phyloP scores from a whole-genome alignment of 2,888 invertebrate genomes.

The Coelopa pilipes region DNA sequence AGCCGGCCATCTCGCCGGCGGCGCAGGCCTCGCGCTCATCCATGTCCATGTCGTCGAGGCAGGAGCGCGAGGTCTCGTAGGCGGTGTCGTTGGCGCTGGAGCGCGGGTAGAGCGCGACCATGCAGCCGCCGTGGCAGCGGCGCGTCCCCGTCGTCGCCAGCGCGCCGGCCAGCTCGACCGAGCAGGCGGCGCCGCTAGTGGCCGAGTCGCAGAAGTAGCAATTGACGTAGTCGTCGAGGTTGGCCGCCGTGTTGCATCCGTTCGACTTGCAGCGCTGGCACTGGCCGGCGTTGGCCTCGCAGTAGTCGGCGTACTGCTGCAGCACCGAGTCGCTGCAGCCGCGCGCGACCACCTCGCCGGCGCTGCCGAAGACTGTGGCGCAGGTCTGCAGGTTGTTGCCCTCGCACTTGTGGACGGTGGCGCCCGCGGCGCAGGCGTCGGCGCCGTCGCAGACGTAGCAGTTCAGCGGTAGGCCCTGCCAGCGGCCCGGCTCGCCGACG shows the following conservation, averaged over 20 bases:
- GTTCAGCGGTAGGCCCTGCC: conserved; percentile 59
- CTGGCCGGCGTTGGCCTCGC: conserved; percentile 49
- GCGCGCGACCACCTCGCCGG: conserved; percentile 51
- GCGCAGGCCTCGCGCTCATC: conserved; percentile 52
- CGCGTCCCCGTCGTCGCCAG: conserved; percentile 47
- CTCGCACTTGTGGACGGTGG: conserved; percentile 46
- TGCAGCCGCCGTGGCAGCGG: conserved; percentile 56
- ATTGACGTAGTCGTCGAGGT: conserved; percentile 49
- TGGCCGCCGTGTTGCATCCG: conserved; percentile 55
- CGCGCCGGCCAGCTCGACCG: too few species aligned
- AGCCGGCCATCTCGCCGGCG: conserved; percentile 41
- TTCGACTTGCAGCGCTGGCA: conserved; percentile 60
- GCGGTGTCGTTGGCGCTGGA: conserved; percentile 52
- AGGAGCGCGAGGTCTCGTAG: conserved; percentile 56
- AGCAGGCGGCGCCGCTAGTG: conserved; percentile 36
- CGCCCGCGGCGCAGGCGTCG: conserved; percentile 46
- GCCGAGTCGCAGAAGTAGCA: conserved; percentile 59
- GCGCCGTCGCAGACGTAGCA: conserved; percentile 52
- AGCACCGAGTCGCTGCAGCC: conserved; percentile 58
- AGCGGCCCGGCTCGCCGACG: conserved; percentile 59
- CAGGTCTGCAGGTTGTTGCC: conserved; percentile 58
- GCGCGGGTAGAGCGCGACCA: conserved; percentile 58
- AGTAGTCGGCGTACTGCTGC: conserved; percentile 47
- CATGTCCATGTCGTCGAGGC: conserved; percentile 58
- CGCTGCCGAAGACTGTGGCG: conserved; percentile 54